These are phyloP conservation scores for Pygoscelis antarcticus DNA, from an alignment of 2,113 vertebrate genomes.

Conservation along the genomic window DNA sequence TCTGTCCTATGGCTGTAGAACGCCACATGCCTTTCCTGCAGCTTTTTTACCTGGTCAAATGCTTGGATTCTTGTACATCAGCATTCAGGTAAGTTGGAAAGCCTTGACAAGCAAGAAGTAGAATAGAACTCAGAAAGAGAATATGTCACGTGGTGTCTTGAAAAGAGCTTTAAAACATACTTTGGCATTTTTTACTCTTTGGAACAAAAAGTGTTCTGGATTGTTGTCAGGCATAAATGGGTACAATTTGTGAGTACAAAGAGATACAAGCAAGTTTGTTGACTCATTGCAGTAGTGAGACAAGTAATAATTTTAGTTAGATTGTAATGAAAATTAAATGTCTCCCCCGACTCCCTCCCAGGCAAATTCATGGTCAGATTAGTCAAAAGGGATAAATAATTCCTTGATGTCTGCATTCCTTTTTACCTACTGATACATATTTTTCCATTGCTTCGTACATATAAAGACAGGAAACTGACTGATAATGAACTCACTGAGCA, in stretches of 20 bases:
- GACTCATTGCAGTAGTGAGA: neutral
- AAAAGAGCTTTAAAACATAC: neutral
- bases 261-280: neutral
- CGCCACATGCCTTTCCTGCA: neutral
- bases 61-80: neutral
- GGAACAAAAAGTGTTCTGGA: neutral
- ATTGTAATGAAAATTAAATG: neutral
- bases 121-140: neutral
- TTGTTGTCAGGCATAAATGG: neutral
- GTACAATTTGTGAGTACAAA: neutral
- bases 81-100: neutral
- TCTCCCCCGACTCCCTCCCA: rapidly evolving
- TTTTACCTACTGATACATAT: neutral
- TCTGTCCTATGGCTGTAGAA: neutral
- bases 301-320: neutral
- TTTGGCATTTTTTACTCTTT: neutral
- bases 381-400: neutral
- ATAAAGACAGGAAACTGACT: neutral
- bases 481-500: neutral
- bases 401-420: neutral
- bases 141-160: neutral
- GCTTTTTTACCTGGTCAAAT: neutral
- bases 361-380: neutral
- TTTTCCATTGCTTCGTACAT: neutral
- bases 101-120: neutral